Percentiles rank a stretch among this genome's conserved stretches.
Conservation (phyloP, 2,797 vertebrate species). For the Tapera naevia region DNA sequence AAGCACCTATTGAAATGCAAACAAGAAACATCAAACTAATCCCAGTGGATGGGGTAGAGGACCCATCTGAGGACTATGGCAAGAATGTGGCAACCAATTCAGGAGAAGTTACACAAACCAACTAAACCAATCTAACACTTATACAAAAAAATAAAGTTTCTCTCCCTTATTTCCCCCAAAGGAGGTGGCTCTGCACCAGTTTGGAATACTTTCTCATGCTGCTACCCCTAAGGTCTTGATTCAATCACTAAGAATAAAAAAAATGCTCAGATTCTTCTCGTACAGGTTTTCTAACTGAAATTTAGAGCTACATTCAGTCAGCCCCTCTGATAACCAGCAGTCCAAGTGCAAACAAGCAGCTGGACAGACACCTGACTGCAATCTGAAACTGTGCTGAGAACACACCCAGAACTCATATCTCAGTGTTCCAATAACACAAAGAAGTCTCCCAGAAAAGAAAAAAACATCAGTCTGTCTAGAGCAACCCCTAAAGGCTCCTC, state of each 20-base stretch:
- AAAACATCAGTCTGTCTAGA: background rate
- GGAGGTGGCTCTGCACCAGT: background rate
- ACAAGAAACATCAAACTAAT: background rate
- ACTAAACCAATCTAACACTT: background rate
- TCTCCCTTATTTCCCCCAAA: background rate
- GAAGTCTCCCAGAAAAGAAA: background rate
- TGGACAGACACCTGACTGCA: background rate
- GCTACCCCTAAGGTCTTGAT: background rate
- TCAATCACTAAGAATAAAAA: background rate
- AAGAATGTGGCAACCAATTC: background rate
- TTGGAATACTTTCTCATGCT: background rate
- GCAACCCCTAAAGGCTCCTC: background rate
- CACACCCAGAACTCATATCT: background rate
- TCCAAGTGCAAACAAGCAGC: background rate
- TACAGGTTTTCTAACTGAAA: background rate
- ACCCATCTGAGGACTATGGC: background rate
- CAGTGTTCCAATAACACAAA: background rate
- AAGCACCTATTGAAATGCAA: slow-evolving; percentile 80
- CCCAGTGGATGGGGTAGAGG: background rate
- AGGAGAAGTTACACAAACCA: background rate
- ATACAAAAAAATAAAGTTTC: background rate
- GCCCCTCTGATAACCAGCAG: background rate
- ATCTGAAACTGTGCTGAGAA: background rate
- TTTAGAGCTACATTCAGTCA: background rate
- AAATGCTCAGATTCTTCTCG: background rate